Evolutionary conservation across 2,113 vertebrate species (phyloP).

Genomic region (Poeciliopsis turrubarensis): DNA sequence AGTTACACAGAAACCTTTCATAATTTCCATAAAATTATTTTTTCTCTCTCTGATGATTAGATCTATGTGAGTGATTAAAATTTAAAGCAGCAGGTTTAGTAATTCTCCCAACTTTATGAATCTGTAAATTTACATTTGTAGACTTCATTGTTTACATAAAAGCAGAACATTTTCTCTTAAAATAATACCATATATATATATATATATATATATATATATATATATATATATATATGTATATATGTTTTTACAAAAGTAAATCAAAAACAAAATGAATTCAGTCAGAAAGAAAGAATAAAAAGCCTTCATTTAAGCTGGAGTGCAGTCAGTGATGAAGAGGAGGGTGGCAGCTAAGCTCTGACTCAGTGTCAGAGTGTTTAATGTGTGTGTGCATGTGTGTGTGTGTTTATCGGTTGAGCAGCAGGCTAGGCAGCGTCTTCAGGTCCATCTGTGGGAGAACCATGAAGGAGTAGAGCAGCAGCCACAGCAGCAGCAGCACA

Average conservation of each 20-base stretch:
- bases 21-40: neutral
- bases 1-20: neutral
- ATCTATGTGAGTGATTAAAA: neutral
- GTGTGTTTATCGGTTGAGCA: constrained; percentile 5
- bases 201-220: neutral
- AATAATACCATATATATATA: neutral
- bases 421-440: constrained; percentile 1
- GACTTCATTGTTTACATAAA: constrained; percentile 1
- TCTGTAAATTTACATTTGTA: neutral
- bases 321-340: neutral
- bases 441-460: constrained; percentile 4
- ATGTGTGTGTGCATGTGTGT: neutral
- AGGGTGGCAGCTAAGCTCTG: neutral
- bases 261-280: neutral
- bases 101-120: neutral
- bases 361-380: neutral
- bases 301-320: neutral
- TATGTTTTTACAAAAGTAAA: neutral
- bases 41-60: neutral
- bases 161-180: neutral
- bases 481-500: constrained; percentile 12
- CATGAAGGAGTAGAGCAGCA: constrained; percentile 14
- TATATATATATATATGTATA: neutral
- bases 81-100: neutral
- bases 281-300: neutral